phyloP scores from a whole-genome alignment of 2,113 vertebrate genomes.

The Channa argus region DNA sequence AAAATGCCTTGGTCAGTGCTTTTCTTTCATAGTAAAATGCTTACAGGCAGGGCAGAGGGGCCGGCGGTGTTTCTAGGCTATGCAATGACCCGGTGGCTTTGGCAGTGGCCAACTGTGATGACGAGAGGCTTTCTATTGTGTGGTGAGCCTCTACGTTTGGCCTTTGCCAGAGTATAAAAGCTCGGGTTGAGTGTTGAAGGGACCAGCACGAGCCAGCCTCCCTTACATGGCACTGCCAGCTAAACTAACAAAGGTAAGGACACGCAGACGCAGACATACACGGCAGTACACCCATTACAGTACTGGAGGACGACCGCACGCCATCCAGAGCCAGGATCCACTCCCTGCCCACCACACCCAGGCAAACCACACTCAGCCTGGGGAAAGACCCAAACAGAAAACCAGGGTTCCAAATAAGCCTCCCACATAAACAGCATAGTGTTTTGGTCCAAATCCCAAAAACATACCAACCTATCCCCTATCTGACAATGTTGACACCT shows the following conservation, averaged over 20 bases:
- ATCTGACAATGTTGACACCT: slow-evolving; percentile 11
- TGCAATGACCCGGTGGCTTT: slow-evolving; percentile 84
- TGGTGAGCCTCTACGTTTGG: slow-evolving; percentile 71
- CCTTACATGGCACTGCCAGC: slow-evolving; percentile 79
- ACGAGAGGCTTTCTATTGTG: slow-evolving; percentile 89
- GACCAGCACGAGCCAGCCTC: slow-evolving; percentile 81
- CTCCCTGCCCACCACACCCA: slow-evolving; percentile 39
- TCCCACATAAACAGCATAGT: slow-evolving; percentile 40
- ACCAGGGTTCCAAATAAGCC: slow-evolving; percentile 52
- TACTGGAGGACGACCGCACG: slow-evolving; percentile 8
- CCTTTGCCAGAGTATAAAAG: slow-evolving; percentile 94
- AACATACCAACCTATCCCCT: slow-evolving; percentile 10
- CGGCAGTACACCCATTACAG: slow-evolving; percentile 15
- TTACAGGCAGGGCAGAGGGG: slow-evolving; percentile 82
- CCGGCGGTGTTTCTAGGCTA: slow-evolving; percentile 77
- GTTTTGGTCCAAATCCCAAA: slow-evolving; percentile 35
- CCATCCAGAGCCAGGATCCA: slow-evolving; percentile 37
- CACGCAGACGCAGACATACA: slow-evolving; percentile 50
- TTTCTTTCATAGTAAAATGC: slow-evolving; percentile 88
- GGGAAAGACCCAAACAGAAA: slow-evolving; percentile 44
- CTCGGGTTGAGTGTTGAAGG: slow-evolving; percentile 47
- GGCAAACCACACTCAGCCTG: slow-evolving; percentile 25
- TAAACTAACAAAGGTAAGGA: slow-evolving; percentile 88
- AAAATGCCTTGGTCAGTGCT: slow-evolving; percentile 83
- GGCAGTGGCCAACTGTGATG: slow-evolving; percentile 85